A percentile compares a stretch with the other conserved stretches of the same genome.
These are phyloP conservation scores for Octopus sinensis DNA, from an alignment of 1,140 invertebrate genomes.

Conservation along the genomic window DNA sequence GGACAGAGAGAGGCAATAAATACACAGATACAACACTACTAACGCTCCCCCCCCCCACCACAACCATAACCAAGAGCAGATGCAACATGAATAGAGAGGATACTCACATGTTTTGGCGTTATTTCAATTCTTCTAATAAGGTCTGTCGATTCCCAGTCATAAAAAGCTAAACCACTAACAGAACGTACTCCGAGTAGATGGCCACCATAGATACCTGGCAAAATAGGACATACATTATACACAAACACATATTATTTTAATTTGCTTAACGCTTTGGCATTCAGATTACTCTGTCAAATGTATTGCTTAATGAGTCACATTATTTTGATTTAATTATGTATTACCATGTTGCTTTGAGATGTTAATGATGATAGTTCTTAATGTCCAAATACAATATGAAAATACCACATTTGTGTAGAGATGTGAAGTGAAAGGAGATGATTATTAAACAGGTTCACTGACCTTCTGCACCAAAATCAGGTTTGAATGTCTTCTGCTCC, in stretches of 20 bases:
- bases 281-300: too few relatives aligned
- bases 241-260: too few relatives aligned
- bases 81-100: not conserved
- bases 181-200: conserved; percentile 91
- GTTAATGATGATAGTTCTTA: too few relatives aligned
- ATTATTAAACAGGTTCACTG: conserved; percentile 10
- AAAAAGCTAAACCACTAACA: conserved; percentile 87
- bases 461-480: conserved; percentile 90
- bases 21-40: too few relatives aligned
- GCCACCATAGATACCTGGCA: conserved; percentile 89
- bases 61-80: not conserved
- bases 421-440: too few relatives aligned
- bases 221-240: conserved; percentile 9
- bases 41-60: not conserved
- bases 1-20: too few relatives aligned
- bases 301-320: too few relatives aligned
- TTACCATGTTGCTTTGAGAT: too few relatives aligned
- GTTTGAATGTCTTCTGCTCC: conserved; percentile 90
- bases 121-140: conserved; percentile 93
- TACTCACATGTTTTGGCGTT: conserved; percentile 69
- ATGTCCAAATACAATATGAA: too few relatives aligned
- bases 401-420: too few relatives aligned
- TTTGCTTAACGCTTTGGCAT: too few relatives aligned
- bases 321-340: too few relatives aligned
- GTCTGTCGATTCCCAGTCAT: conserved; percentile 94